Evolutionary conservation across 1,140 invertebrate species (phyloP), one percentile per base, ranked within the genome.

Genomic region (Chlorops oryzae): DNA sequence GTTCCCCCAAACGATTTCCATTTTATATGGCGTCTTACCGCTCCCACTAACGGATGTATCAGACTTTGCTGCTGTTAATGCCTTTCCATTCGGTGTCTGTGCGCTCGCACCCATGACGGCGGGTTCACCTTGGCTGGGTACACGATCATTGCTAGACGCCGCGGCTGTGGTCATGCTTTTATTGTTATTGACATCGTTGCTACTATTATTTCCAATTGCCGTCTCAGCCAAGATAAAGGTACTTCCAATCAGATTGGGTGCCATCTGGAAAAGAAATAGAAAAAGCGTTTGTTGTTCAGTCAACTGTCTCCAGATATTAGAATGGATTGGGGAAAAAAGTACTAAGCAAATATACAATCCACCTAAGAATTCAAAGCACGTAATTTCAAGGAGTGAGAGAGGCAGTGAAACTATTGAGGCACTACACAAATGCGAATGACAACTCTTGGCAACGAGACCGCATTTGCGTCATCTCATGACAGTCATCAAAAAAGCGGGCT

Each of bases 1-100:
- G 73, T 90, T 90, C 61, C 78, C 76, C 86, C 86, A 90, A 0
- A 89, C 85, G 46, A 90, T 82, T 53, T 80, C 47, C 39, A 59
- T 40, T 52, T 70, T 54, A 32, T 55, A 70, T 18, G 64, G 59
- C 37, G 62, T 56, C 25, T 46, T 42, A 38, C 39, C 23, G 12
- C 25, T 17, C 5, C n/a, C 28, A n/a, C n/a, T n/a, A n/a, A n/a
- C n/a, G n/a, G n/a, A n/a, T n/a, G n/a, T n/a, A n/a, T n/a, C n/a
- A 24, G 50, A 42, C 39, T 52, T 52, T 37, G 59, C 63, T 6
- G 49, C 37, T 1, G 48, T 17, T 25, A 48, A 18, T 21, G 18
- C 37, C 20, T 52, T 52, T 2, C 46, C 51, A 9, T 15, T 38
- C 38, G 51, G 5, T 38, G n/a, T 38, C n/a, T 52, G 32, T n/a